Evolutionary conservation across 2,797 vertebrate species (phyloP).

Genomic region (Enteromius anoplus): DNA sequence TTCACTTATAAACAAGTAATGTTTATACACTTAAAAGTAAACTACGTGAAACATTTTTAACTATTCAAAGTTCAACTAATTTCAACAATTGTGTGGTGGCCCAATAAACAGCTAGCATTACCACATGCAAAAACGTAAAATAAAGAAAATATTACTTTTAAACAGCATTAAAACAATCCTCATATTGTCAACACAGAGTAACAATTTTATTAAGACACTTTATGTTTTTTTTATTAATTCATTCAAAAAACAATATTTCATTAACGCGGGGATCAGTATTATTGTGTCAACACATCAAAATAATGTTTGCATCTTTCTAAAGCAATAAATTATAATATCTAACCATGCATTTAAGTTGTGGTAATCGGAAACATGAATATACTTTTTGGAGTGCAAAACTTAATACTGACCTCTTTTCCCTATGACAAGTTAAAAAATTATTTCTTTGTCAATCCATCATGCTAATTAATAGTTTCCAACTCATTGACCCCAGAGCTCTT

Average conservation of each 20-base stretch:
- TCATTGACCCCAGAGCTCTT: conserved; percentile 55
- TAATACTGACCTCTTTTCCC: neutral
- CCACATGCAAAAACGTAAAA: no score
- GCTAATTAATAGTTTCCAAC: neutral
- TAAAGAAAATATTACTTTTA: neutral
- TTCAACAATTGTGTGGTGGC: no score
- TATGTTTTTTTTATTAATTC: neutral
- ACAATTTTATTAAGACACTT: no score
- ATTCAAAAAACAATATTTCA: neutral
- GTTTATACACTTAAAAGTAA: no score
- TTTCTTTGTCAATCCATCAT: neutral
- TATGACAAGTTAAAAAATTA: no score
- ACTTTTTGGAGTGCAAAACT: neutral
- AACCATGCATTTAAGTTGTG: neutral
- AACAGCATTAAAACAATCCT: neutral
- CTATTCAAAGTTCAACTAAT: no score
- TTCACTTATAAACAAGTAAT: no score
- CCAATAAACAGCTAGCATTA: no score
- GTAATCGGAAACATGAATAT: neutral
- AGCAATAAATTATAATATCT: neutral
- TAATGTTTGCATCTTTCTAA: neutral
- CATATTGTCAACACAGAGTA: neutral
- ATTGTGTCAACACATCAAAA: neutral
- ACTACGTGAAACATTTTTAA: no score
- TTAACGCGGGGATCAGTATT: neutral